Evolutionary conservation across 2,113 vertebrate species (phyloP), one percentile per base, ranked within the genome.

Genomic region (Bos indicus): DNA sequence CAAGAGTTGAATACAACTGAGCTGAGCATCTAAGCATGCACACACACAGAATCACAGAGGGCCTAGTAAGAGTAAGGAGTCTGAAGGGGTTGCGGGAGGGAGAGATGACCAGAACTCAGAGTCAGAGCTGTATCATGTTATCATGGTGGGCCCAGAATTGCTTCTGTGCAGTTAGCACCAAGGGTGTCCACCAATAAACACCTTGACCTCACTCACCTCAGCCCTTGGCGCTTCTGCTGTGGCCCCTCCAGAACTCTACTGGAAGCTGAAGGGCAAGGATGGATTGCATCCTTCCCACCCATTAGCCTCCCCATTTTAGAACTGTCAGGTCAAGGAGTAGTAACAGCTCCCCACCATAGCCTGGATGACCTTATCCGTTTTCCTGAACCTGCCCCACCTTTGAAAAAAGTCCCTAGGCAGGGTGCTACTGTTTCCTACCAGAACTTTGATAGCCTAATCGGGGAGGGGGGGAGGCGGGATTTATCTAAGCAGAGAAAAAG

Each of bases 401-500:
- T 36, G 13, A 56, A 81, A 94, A 62, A 2, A 40, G 56, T 43
- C 30, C 84, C 33, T 14, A 28, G 52, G 46, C 57, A 59, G 28
- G 0, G 28, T 92, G 43, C 56, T 77, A 71, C 36, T 28, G 83
- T 71, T 89, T 84, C 84, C 59, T 52, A 19, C 62, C 59, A 84
- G 62, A 46, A 67, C 23, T 48, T 5, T 78, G 28, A 80, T 16
- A 94, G 43, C 40, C 57, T 60, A 43, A 52, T 6, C 14, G 9
- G n/a, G 33, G n/a, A 1, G 17, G 7, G 0, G 7, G 4, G 9
- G 17, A 9, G 64, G 3, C 2, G 6, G 33, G 40, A 5, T 21
- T 33, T 81, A 81, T 33, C 17, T 54, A 60, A 74, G 46, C 71
- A 54, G 60, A 82, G 51, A 25, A 60, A 87, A 54, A 26, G 15